phyloP scores from a whole-genome alignment of 2,113 vertebrate species.

The Sylvietta virens region DNA sequence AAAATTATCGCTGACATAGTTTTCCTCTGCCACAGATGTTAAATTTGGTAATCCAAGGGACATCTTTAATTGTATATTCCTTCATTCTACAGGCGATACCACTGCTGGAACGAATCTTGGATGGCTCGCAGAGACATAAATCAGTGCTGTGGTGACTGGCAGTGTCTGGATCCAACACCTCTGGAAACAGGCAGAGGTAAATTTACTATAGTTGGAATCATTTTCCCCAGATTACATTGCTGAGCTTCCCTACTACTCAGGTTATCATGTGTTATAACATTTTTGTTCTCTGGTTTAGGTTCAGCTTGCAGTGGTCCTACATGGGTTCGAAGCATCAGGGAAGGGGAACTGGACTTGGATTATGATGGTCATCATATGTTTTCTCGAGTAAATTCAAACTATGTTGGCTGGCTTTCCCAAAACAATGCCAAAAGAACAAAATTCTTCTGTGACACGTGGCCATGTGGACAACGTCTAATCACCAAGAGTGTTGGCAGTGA shows the following conservation, averaged over 20 bases:
- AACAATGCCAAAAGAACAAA: constrained; percentile 33
- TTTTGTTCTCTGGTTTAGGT: constrained; percentile 5
- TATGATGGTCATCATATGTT: constrained; percentile 58
- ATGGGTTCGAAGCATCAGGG: constrained; percentile 63
- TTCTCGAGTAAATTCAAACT: constrained; percentile 48
- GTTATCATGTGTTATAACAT: not conserved
- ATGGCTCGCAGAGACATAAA: constrained; percentile 52
- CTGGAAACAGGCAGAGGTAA: constrained; percentile 50
- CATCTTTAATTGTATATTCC: not conserved
- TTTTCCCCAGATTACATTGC: not conserved
- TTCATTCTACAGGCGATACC: constrained; percentile 16
- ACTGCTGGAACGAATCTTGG: constrained; percentile 59
- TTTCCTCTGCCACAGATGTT: not conserved
- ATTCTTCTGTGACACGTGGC: constrained; percentile 26
- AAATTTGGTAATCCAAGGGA: not conserved
- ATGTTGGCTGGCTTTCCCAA: constrained; percentile 53
- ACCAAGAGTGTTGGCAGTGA: constrained; percentile 56
- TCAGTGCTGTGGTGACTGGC: constrained; percentile 50
- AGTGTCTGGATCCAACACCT: constrained; percentile 58
- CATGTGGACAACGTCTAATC: constrained; percentile 46
- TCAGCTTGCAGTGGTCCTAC: constrained; percentile 58
- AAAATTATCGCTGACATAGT: not conserved
- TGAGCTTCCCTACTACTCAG: not conserved
- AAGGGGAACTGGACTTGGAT: constrained; percentile 63
- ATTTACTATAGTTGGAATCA: not conserved